Evolutionary conservation across 2,113 vertebrate species (phyloP).

Genomic region (Myotis brandtii): DNA sequence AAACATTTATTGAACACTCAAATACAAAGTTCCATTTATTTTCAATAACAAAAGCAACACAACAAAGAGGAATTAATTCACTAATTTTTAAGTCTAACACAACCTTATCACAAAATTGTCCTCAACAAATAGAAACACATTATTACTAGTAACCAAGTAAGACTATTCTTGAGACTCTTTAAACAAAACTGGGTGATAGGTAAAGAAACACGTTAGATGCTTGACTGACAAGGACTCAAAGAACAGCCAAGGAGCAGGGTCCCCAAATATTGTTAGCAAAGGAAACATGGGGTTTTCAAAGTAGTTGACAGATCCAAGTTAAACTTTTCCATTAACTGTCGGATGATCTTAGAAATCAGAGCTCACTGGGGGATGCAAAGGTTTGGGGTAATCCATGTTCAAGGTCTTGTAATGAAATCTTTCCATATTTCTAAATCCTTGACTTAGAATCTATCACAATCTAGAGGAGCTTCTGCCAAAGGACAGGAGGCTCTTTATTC

Average conservation of each 20-base stretch:
- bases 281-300: conserved; percentile 17
- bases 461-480: conserved; percentile 36
- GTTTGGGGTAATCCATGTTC: background rate
- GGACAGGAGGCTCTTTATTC: background rate
- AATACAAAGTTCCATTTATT: conserved; percentile 78
- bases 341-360: background rate
- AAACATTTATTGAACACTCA: conserved; percentile 59
- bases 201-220: conserved; percentile 4
- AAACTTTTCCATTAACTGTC: too few relatives aligned
- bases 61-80: conserved; percentile 53
- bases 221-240: background rate
- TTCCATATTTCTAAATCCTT: conserved; percentile 27
- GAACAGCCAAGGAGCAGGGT: background rate
- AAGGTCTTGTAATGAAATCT: conserved; percentile 16
- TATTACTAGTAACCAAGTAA: background rate
- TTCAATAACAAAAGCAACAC: conserved; percentile 63
- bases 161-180: conserved; percentile 24
- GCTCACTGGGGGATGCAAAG: background rate
- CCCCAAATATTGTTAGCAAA: background rate
- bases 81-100: conserved; percentile 56
- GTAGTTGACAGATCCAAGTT: background rate
- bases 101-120: conserved; percentile 46
- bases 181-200: background rate
- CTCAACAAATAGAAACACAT: conserved; percentile 54
- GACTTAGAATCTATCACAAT: conserved; percentile 16